Percentiles rank a stretch among this genome's conserved stretches.
Conservation (phyloP, 92 coral and sea anemone species). For the Parazoanthus swiftii region DNA sequence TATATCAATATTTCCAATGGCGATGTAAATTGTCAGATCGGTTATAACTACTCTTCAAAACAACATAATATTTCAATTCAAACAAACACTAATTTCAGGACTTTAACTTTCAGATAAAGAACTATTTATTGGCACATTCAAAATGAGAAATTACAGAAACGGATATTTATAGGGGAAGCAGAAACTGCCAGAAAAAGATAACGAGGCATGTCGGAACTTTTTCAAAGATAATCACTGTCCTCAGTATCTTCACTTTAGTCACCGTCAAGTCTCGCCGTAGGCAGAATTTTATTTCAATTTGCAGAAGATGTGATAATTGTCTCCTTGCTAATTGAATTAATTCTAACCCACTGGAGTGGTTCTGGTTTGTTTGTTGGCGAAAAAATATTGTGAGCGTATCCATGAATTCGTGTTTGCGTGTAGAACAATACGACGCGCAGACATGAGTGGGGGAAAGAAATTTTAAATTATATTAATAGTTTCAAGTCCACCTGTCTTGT, state of each 20-base stretch:
- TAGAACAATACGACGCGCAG: neutral
- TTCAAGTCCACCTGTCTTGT: slow-evolving; percentile 1
- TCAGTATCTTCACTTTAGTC: neutral
- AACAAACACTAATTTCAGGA: neutral
- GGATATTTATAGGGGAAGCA: neutral
- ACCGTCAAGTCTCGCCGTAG: slow-evolving; percentile 10
- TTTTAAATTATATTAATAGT: neutral
- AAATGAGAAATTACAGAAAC: slow-evolving; percentile 6
- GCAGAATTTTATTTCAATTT: slow-evolving; percentile 20
- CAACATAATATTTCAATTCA: neutral
- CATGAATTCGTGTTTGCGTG: neutral
- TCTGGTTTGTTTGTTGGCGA: neutral
- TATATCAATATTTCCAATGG: slow-evolving; percentile 5
- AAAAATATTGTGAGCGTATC: neutral
- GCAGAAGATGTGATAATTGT: slow-evolving; percentile 11
- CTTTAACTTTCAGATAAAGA: neutral
- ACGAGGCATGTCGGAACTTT: neutral
- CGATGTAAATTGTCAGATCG: slow-evolving; percentile 6
- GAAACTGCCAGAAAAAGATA: slow-evolving; percentile 2
- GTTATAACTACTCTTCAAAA: neutral
- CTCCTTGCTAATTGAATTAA: slow-evolving; percentile 23
- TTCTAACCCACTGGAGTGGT: neutral
- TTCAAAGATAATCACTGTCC: neutral
- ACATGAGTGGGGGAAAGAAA: neutral
- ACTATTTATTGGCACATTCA: neutral